Percentiles rank a stretch among this genome's conserved stretches.
Evolutionary conservation across 1,140 invertebrate species (phyloP).

Genomic region (Drosophila chauvacae): DNA sequence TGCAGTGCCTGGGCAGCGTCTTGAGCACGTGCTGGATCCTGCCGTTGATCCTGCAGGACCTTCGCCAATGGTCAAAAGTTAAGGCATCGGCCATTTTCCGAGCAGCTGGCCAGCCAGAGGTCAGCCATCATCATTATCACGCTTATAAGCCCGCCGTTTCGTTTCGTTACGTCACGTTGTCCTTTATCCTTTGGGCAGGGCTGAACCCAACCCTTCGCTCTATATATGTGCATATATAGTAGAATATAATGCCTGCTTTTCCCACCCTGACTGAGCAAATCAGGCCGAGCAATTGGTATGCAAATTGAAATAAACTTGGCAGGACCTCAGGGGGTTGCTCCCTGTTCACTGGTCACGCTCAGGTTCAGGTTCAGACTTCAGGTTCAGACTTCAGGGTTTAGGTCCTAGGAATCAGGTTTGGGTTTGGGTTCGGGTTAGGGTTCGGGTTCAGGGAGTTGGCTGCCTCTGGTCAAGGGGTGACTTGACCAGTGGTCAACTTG

Average conservation of each 20-base stretch:
- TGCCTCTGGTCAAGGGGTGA: conserved; percentile 31
- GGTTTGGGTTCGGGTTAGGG: conserved; percentile 12
- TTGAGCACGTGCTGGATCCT: conserved; percentile 61
- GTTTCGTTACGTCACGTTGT: conserved; percentile 6
- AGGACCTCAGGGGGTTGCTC: conserved; percentile 2
- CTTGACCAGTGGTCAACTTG: conserved; percentile 80
- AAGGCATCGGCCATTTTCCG: conserved; percentile 74
- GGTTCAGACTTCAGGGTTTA: background rate
- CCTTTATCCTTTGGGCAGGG: conserved; percentile 14
- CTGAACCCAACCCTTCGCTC: conserved; percentile 1
- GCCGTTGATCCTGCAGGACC: background rate
- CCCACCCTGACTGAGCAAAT: conserved; percentile 58
- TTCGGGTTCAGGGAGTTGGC: conserved; percentile 21
- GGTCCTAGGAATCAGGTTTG: background rate
- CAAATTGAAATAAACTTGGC: conserved; percentile 71
- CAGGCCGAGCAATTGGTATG: conserved; percentile 79
- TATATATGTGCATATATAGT: too few relatives aligned
- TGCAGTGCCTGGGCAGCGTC: conserved; percentile 39
- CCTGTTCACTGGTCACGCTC: conserved; percentile 9
- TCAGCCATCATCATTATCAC: conserved; percentile 84
- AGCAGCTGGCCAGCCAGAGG: conserved; percentile 60
- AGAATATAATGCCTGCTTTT: background rate
- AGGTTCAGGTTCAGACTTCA: conserved; percentile 13
- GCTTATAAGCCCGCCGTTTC: conserved; percentile 64
- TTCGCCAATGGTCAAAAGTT: conserved; percentile 83